A percentile compares a stretch with the other conserved stretches of the same genome.
These are phyloP conservation scores for Cassiopea andromeda DNA, from an alignment of 30 jellyfish, hydroid and myxozoan species.

Conservation along the genomic window DNA sequence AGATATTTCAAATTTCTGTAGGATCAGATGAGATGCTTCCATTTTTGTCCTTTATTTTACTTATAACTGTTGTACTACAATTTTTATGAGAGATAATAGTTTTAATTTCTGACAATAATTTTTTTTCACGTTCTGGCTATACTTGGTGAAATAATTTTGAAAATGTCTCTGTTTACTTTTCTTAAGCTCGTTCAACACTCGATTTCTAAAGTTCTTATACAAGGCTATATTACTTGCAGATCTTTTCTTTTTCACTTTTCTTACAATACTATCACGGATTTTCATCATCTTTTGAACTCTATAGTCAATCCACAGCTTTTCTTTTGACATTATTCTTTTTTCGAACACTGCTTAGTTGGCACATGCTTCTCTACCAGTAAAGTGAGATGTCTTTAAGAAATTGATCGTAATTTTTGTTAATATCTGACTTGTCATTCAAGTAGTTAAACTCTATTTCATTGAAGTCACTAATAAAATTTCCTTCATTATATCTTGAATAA, in stretches of 20 bases:
- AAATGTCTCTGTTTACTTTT: background rate
- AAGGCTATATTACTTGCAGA: background rate
- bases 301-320: background rate
- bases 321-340: background rate
- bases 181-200: background rate
- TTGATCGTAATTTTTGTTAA: background rate
- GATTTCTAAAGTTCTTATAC: background rate
- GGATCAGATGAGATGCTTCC: slow-evolving; percentile 3
- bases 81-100: background rate
- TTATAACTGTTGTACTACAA: background rate
- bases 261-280: background rate
- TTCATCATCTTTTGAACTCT: slow-evolving; percentile 9
- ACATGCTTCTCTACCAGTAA: slow-evolving; percentile 13
- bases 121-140: background rate
- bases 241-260: background rate
- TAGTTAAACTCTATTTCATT: background rate
- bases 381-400: background rate
- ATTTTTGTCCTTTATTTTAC: background rate
- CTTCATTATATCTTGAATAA: background rate
- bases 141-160: background rate
- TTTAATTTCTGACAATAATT: too few species aligned
- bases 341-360: background rate
- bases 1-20: background rate
- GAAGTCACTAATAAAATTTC: background rate
- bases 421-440: background rate